Conservation (phyloP, 2,113 vertebrate species). For the Probosciger aterrimus region DNA sequence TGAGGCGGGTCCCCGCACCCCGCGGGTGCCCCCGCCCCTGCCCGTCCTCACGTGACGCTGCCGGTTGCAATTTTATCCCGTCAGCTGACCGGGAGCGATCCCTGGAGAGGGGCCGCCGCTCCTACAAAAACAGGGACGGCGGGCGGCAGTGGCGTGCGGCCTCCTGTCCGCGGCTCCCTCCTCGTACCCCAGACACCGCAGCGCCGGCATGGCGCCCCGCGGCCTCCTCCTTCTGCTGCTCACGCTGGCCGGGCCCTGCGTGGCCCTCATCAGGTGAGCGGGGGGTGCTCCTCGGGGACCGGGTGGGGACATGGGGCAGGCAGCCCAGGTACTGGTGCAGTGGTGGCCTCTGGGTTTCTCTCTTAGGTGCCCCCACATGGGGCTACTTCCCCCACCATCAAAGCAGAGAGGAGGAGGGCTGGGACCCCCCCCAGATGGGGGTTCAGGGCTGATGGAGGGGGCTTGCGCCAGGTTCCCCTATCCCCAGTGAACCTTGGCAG, state of each 20-base stretch:
- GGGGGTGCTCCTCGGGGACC: not conserved
- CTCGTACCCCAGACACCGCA: not conserved
- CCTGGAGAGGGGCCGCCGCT: not conserved
- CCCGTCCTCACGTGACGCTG: constrained; percentile 23
- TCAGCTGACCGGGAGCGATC: constrained; percentile 42
- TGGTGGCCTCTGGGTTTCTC: not conserved
- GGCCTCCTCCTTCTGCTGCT: not conserved
- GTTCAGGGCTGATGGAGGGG: not conserved
- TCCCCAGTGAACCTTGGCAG: not conserved
- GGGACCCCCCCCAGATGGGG: not conserved
- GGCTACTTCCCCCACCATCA: too few relatives aligned
- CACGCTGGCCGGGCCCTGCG: not conserved
- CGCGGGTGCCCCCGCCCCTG: not conserved
- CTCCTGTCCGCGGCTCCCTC: not conserved
- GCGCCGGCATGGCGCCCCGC: constrained; percentile 18
- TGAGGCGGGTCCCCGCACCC: not conserved
- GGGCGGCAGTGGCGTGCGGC: not conserved
- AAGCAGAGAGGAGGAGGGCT: not conserved
- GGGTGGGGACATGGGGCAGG: not conserved
- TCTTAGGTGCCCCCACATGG: not conserved
- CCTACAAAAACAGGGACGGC: not conserved
- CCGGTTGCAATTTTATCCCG: not conserved
- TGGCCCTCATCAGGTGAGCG: constrained; percentile 58
- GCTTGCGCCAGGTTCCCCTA: not conserved
- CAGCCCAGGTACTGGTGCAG: not conserved